A percentile compares a stretch with the other conserved stretches of the same genome.
Evolutionary conservation across 2,888 invertebrate genomes (phyloP).

Genomic region (Ophion costatus): DNA sequence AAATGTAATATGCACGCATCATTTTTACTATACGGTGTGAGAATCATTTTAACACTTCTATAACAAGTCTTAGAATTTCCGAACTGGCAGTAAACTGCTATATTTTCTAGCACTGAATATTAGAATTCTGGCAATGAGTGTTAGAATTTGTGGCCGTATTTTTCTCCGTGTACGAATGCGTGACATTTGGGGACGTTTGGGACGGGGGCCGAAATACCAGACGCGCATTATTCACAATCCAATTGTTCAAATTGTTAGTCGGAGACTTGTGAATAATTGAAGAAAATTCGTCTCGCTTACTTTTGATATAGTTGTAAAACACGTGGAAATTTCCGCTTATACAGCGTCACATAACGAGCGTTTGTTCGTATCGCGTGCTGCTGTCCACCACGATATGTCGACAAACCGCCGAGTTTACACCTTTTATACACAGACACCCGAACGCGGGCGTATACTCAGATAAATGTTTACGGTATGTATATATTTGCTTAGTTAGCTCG

Average conservation of each 20-base stretch:
- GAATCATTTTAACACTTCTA: no score
- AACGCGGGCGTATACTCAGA: neutral
- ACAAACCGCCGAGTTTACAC: slow-evolving; percentile 38
- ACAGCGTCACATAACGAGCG: neutral
- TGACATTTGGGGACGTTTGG: neutral
- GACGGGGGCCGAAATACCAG: neutral
- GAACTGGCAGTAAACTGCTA: no score
- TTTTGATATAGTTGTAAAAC: neutral
- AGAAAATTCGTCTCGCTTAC: neutral
- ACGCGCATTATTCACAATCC: neutral
- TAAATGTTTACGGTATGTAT: neutral
- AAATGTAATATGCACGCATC: no score
- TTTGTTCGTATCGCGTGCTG: slow-evolving; percentile 19
- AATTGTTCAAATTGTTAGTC: slow-evolving; percentile 5
- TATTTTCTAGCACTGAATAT: no score
- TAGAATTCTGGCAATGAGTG: no score
- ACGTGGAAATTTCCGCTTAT: neutral
- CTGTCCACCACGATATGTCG: slow-evolving; percentile 15
- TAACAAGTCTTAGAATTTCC: no score
- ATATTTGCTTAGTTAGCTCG: slow-evolving; percentile 14
- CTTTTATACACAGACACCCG: neutral
- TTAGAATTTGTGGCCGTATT: no score
- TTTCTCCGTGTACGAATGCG: no score
- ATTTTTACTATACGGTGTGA: no score
- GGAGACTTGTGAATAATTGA: slow-evolving; percentile 6